Evolutionary conservation across 2,888 invertebrate species (phyloP).

Genomic region (Nasonia oneida): DNA sequence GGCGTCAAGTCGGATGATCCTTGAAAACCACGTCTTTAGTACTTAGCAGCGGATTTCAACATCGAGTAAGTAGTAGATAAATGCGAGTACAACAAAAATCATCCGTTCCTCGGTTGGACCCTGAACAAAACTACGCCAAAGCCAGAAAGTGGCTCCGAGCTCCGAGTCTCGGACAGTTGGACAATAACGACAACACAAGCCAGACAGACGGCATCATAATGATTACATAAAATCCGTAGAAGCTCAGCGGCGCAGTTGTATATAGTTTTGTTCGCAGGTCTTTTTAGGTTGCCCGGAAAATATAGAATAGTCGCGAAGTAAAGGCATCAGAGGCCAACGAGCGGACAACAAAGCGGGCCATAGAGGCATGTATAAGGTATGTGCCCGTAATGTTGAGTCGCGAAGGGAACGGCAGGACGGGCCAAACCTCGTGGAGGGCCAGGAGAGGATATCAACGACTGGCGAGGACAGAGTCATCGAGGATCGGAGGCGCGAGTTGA

Average conservation of each 20-base stretch:
- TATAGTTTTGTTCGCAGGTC: neutral
- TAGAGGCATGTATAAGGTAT: neutral
- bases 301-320: conserved; percentile 3
- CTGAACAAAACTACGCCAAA: neutral
- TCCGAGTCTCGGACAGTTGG: neutral
- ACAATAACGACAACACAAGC: neutral
- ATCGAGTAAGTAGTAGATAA: neutral
- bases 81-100: neutral
- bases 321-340: neutral
- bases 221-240: neutral
- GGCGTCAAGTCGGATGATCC: neutral
- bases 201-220: neutral
- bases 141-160: neutral
- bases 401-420: neutral
- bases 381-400: neutral
- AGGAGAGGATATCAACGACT: conserved; percentile 25
- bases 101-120: neutral
- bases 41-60: neutral
- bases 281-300: neutral
- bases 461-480: neutral
- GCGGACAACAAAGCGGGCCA: neutral
- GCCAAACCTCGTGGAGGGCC: neutral
- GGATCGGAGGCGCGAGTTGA: neutral
- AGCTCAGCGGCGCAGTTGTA: neutral
- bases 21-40: neutral